Evolutionary conservation across 1,140 invertebrate genomes (phyloP).

Genomic region (Psilanteris sp.): DNA sequence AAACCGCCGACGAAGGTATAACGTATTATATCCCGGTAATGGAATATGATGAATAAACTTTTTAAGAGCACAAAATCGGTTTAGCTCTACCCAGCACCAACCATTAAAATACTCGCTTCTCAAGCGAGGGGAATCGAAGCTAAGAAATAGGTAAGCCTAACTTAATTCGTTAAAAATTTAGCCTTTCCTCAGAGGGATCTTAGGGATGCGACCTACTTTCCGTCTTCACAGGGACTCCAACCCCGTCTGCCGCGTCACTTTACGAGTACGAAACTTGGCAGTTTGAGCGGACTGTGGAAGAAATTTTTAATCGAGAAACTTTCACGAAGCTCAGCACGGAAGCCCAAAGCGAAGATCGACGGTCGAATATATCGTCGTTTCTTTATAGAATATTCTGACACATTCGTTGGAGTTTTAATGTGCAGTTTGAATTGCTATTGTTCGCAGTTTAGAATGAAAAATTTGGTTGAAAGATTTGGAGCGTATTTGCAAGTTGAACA

Average conservation of each 20-base stretch:
- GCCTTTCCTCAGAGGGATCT: conserved; percentile 40
- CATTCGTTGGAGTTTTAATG: conserved; percentile 33
- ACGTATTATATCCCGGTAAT: conserved; percentile 44
- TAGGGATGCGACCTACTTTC: conserved; percentile 66
- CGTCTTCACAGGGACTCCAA: conserved; percentile 1
- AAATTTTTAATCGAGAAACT: conserved; percentile 78
- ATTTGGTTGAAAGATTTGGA: background rate
- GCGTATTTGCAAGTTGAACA: background rate
- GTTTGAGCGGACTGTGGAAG: conserved; percentile 64
- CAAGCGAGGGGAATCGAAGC: conserved; percentile 33
- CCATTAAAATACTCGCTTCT: conserved; percentile 40
- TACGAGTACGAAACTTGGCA: conserved; percentile 65
- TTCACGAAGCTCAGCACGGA: conserved; percentile 64
- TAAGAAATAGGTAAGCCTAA: conserved; percentile 66
- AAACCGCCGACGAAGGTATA: conserved; percentile 26
- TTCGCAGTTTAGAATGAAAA: conserved; percentile 30
- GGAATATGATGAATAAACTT: conserved; percentile 58
- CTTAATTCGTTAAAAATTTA: conserved; percentile 73
- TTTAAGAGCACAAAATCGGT: conserved; percentile 48
- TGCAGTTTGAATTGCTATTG: conserved; percentile 42
- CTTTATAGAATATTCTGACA: conserved; percentile 56
- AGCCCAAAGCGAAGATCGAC: conserved; percentile 54
- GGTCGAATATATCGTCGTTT: conserved; percentile 46
- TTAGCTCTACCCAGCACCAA: conserved; percentile 21
- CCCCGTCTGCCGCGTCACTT: conserved; percentile 20